Percentiles rank a stretch among this genome's conserved stretches.
These are phyloP conservation scores for Melinaea marsaeus DNA, from an alignment of 2,888 invertebrate species.

Conservation along the genomic window DNA sequence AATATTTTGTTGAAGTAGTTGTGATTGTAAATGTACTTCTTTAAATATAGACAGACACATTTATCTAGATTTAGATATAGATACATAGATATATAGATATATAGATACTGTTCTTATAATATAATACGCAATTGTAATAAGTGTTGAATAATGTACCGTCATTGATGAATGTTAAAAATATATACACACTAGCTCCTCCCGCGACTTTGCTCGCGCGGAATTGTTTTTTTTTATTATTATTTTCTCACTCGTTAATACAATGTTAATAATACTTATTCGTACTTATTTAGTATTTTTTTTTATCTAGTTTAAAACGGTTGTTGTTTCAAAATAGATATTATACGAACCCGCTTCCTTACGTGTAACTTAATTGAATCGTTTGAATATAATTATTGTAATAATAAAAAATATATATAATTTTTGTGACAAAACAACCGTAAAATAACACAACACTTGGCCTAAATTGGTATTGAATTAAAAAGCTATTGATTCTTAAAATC, in stretches of 20 bases:
- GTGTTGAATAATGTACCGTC: constrained; percentile 65
- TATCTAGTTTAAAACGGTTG: too few species aligned
- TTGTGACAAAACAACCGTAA: too few species aligned
- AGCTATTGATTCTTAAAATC: neutral
- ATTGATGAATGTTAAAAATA: constrained; percentile 38
- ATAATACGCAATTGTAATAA: constrained; percentile 61
- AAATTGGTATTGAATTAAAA: constrained; percentile 1
- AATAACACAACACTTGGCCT: neutral
- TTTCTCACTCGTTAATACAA: too few species aligned
- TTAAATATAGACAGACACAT: constrained; percentile 18
- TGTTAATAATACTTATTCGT: too few species aligned
- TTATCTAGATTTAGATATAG: constrained; percentile 23
- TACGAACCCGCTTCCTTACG: too few species aligned
- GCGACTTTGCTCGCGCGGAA: too few species aligned
- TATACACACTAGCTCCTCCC: neutral
- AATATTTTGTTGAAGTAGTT: constrained; percentile 5
- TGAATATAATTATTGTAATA: too few species aligned
- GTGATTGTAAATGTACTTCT: constrained; percentile 39
- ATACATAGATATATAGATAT: neutral
- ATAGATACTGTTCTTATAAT: constrained; percentile 59
- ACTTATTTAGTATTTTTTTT: too few species aligned
- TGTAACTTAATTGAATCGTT: too few species aligned
- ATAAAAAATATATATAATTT: too few species aligned
- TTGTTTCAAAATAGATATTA: too few species aligned
- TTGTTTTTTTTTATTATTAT: too few species aligned